Conservation (phyloP, 2,888 invertebrate species). For the Petrophora chlorosata region DNA sequence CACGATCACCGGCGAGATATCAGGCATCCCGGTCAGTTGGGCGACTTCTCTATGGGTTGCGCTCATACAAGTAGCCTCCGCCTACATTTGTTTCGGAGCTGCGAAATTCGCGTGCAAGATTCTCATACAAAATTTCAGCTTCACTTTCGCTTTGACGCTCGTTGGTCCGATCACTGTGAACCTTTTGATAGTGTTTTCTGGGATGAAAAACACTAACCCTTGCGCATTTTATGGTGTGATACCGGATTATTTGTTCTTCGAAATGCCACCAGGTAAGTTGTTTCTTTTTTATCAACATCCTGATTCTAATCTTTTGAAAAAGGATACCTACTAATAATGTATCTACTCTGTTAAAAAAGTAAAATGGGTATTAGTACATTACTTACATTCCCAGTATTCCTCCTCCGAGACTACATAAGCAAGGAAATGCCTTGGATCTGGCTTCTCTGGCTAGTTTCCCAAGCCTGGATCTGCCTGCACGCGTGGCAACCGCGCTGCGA, state of each 20-base stretch:
- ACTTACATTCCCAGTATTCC: constrained; percentile 63
- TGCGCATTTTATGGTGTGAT: constrained; percentile 87
- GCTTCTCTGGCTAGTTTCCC: constrained; percentile 91
- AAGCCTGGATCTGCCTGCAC: constrained; percentile 93
- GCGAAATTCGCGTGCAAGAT: constrained; percentile 94
- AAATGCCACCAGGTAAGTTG: constrained; percentile 86
- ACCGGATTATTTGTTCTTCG: constrained; percentile 94
- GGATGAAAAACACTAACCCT: constrained; percentile 85
- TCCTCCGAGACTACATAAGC: constrained; percentile 80
- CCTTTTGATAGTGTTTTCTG: constrained; percentile 86
- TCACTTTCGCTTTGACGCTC: constrained; percentile 91
- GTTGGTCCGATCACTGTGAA: constrained; percentile 89
- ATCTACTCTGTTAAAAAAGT: no score
- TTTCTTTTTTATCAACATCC: no score
- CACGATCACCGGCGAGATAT: constrained; percentile 56
- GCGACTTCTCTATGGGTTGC: constrained; percentile 84
- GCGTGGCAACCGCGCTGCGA: constrained; percentile 94
- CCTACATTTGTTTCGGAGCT: constrained; percentile 87
- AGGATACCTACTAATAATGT: no score
- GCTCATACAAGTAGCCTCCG: constrained; percentile 86
- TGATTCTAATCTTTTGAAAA: no score
- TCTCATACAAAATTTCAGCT: constrained; percentile 94
- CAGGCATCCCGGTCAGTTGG: constrained; percentile 57
- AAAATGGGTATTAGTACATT: no score
- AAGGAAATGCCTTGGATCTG: constrained; percentile 90